Evolutionary conservation across 2,888 invertebrate species (phyloP), one percentile per base, ranked within the genome.

Genomic region (Acronicta leporina): DNA sequence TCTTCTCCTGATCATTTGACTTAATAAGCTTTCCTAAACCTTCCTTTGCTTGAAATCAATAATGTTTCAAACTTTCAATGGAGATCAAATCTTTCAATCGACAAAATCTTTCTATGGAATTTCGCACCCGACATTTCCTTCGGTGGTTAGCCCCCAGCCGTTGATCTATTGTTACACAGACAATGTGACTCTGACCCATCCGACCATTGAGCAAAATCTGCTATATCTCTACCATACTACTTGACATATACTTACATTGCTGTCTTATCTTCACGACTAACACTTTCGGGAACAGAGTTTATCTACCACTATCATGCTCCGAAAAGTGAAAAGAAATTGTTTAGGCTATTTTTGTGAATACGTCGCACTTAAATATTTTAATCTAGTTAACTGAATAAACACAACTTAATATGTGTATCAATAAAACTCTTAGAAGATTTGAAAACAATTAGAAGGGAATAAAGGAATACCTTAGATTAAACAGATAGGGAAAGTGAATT

Each of bases 401-500:
- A 20, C 20, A 20, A 20, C 20, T 20, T 20, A 20, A 20, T 20
- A 20, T 4, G n/a, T 10, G 10, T 27, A 40, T 25, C 50, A 46
- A 51, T 72, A 62, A 56, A 68, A 49, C 51, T 50, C 43, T 57
- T 11, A 0, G 30, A 38, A 63, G 68, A 61, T 73, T 76, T 62
- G 58, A 69, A 80, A 82, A 80, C 80, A 86, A 85, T 85, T 82
- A 82, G 61, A 53, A 79, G 54, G 52, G 58, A 72, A 79, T 73
- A 77, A 80, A 79, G 68, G 69, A 76, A 78, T 76, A 73, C 75
- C 79, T 76, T 76, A 81, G 82, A 84, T 87, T 82, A 85, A 85
- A 83, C 74, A 82, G 83, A 87, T 80, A 81, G 81, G 75, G 79
- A 83, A 86, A 84, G 84, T 80, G 75, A 87, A 87, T 88, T 87